Conservation (phyloP, 2,888 invertebrate species). For the Cephonodes hylas region DNA sequence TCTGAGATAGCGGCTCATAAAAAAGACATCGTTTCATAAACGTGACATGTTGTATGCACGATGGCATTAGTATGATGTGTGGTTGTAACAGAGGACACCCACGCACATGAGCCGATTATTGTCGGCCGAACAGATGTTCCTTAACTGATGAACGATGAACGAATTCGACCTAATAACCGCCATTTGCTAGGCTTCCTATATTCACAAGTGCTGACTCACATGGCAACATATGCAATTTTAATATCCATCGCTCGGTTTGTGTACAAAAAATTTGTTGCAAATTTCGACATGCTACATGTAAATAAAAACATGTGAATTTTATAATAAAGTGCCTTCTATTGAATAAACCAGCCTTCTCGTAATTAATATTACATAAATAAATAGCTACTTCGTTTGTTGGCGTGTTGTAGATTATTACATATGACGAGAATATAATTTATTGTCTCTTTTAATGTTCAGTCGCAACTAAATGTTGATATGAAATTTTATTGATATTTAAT, state of each 20-base stretch:
- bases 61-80: background rate
- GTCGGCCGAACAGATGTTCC: conserved; percentile 44
- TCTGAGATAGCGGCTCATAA: background rate
- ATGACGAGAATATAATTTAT: no score
- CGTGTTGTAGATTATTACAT: no score
- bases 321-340: no score
- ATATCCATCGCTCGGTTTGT: background rate
- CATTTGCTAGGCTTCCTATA: conserved; percentile 27
- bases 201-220: conserved; percentile 15
- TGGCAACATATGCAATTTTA: conserved; percentile 10
- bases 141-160: conserved; percentile 37
- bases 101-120: conserved; percentile 29
- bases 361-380: no score
- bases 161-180: conserved; percentile 52
- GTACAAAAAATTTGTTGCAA: background rate
- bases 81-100: conserved; percentile 37
- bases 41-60: background rate
- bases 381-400: no score
- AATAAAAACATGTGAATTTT: no score
- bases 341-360: no score
- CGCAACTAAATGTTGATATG: no score
- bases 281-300: no score
- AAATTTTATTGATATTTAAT: no score
- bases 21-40: background rate
- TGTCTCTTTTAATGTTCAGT: no score